Evolutionary conservation across 2,888 invertebrate species (phyloP), one percentile per base, ranked within the genome.

Genomic region (Pyrrhia umbra): DNA sequence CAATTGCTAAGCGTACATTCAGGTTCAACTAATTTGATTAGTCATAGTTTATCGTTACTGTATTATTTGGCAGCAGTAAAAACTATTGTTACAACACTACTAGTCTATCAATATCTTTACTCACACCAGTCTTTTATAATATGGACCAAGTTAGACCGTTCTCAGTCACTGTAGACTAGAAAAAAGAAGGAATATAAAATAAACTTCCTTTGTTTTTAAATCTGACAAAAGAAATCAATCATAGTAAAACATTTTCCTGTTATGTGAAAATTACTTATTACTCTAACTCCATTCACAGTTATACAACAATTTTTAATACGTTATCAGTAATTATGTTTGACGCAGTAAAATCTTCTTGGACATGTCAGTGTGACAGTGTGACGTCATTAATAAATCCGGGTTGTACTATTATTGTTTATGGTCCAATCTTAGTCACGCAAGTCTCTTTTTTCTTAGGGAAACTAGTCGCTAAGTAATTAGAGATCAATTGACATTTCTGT

Each of bases 321-420:
- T 13, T 20, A 1, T 21, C 4, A 55, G 16, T 46, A 56, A 58
- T 72, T 61, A 61, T 54, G 37, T 45, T 50, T 63, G 52, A 63
- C 63, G 68, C 39, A 57, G 6, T 59, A 21, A 46, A 63, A 50
- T 64, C 2, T n/a, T 37, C 42, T n/a, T 25, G 27, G 40, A 34
- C 55, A 57, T 42, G 55, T 58, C 20, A 70, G 16, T 58, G 43
- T 61, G 74, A 68, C 20, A 70, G 16, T 58, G 43, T 61, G 74
- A 68, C 74, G 70, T 78, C 70, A 74, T 49, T 13, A 52, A 47
- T 68, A 58, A 61, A 63, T 77, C 77, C 77, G 70, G 64, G 42
- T 62, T 40, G 47, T 25, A 39, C 50, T 13, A 23, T 55, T 39
- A 60, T 55, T 54, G 58, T 63, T 61, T 49, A 50, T 63, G 23